Conservation (phyloP, 37 sponge, comb jelly and placozoan species). For the Hormiphora californensis region DNA sequence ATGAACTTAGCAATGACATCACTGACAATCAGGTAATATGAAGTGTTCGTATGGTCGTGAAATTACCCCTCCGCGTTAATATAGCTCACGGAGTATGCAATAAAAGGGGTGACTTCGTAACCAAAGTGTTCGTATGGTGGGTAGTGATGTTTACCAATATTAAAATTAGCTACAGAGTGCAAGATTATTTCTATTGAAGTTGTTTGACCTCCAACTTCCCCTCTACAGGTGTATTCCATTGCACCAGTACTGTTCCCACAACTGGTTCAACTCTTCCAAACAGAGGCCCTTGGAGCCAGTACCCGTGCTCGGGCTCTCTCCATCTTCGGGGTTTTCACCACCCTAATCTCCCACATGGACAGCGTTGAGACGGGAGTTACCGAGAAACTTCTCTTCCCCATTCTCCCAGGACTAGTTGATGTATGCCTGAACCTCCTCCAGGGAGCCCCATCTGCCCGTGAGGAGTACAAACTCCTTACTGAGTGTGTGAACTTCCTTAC, state of each 20-base stretch:
- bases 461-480: slow-evolving; percentile 21
- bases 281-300: neutral
- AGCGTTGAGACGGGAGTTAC: neutral
- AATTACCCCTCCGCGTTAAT: too few relatives aligned
- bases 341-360: slow-evolving; percentile 44
- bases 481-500: slow-evolving; percentile 43
- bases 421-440: neutral
- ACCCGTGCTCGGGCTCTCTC: slow-evolving; percentile 17
- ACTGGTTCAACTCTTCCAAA: slow-evolving; percentile 8
- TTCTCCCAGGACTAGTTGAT: slow-evolving; percentile 16
- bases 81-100: too few relatives aligned
- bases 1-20: neutral
- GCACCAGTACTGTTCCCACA: slow-evolving; percentile 28
- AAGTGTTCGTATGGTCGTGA: too few relatives aligned
- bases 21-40: slow-evolving; percentile 14
- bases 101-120: too few relatives aligned
- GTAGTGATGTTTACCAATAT: too few relatives aligned
- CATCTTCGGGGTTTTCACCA: slow-evolving; percentile 8
- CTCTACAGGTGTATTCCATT: slow-evolving; percentile 19
- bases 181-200: too few relatives aligned
- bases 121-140: too few relatives aligned
- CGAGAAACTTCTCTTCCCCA: neutral
- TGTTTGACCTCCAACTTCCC: too few relatives aligned
- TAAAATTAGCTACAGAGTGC: too few relatives aligned
- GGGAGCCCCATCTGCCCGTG: neutral